Base-by-base conservation (phyloP, 37 sponge, comb jelly and placozoan genomes). In the Chondrosia reniformis region DNA sequence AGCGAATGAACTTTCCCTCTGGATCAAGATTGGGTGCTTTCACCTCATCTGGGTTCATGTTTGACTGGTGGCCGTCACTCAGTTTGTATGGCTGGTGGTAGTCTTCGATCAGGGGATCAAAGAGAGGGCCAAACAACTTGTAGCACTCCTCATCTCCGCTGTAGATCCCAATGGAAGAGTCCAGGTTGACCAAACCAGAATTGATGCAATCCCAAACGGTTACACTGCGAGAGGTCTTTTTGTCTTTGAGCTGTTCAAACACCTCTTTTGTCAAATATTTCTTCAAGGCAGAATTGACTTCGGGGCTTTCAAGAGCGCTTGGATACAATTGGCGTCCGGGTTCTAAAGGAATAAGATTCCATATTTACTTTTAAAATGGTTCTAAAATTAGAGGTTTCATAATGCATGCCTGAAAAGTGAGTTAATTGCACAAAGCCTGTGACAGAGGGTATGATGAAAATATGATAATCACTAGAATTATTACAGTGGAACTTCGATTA, bases 161-260 rank as follows among this genome's bases (percentile, higher is more conserved):
- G 58, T 73, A 69, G 34, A 54, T 25, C 4, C 81, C 81, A 44
- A 4, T 3, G 33, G 25, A 33, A 42, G 80, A 77, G 37, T 79
- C 80, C 42, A 66, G 67, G 80, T 79, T 62, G 33, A 52, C 46
- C 31, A 79, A 17, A 9, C 80, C 80, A 25, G 67, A 66, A 17
- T 79, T 61, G 66, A 79, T 79, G 66, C 80, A 79, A 32, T 79
- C 67, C 66, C 32, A 32, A 2, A 79, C 8, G 24, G 89, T 89
- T 15, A 67, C 49, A 0, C 89, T 85, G 44, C 84, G 33, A 17
- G 80, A 22, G 6, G 89, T 89, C 78, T 84, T 84, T 25, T 45
- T 72, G 36, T 80, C 81, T 36, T 74, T 46, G 34, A 89, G 78
- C 40, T 80, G 57, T 8, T 52, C 76, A 64, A 45, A 79, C 0